Conservation (phyloP, 2,888 invertebrate genomes). For the Clepsis dumicolana region DNA sequence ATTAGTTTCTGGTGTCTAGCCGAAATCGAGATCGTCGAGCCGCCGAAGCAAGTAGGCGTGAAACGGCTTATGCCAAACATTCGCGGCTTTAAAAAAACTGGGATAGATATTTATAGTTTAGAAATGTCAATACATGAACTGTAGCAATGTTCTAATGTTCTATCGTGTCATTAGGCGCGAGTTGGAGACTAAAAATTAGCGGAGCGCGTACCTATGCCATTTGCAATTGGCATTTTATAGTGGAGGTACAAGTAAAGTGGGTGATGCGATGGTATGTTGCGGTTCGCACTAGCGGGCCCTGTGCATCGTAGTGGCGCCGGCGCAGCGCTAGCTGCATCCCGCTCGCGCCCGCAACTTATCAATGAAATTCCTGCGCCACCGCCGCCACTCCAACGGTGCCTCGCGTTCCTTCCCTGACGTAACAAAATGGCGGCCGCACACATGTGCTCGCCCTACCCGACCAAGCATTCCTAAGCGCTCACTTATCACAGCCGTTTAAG, state of each 20-base stretch:
- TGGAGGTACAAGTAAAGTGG: background rate
- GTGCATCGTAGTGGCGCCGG: slow-evolving; percentile 21
- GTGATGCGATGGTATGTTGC: slow-evolving; percentile 20
- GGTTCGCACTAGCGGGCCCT: slow-evolving; percentile 46
- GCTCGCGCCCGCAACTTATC: slow-evolving; percentile 78
- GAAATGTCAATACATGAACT: slow-evolving; percentile 29
- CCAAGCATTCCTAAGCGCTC: slow-evolving; percentile 37
- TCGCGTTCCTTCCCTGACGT: slow-evolving; percentile 78
- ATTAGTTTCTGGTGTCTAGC: slow-evolving; percentile 53
- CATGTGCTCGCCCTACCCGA: slow-evolving; percentile 46
- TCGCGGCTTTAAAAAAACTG: slow-evolving; percentile 46
- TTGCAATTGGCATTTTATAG: background rate
- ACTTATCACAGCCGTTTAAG: slow-evolving; percentile 25
- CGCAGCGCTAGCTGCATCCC: slow-evolving; percentile 68
- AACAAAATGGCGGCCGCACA: slow-evolving; percentile 77
- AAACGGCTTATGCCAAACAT: slow-evolving; percentile 70
- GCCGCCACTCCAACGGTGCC: slow-evolving; percentile 70
- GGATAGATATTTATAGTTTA: slow-evolving; percentile 46
- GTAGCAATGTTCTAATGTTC: slow-evolving; percentile 13
- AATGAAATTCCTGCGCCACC: slow-evolving; percentile 78
- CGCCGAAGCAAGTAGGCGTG: slow-evolving; percentile 66
- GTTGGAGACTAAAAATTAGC: background rate
- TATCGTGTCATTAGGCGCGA: background rate
- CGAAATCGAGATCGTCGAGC: slow-evolving; percentile 60
- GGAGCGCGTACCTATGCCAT: background rate